These are phyloP conservation scores for Chymomyza amoena DNA, from an alignment of 2,888 invertebrate genomes.

Conservation along the genomic window DNA sequence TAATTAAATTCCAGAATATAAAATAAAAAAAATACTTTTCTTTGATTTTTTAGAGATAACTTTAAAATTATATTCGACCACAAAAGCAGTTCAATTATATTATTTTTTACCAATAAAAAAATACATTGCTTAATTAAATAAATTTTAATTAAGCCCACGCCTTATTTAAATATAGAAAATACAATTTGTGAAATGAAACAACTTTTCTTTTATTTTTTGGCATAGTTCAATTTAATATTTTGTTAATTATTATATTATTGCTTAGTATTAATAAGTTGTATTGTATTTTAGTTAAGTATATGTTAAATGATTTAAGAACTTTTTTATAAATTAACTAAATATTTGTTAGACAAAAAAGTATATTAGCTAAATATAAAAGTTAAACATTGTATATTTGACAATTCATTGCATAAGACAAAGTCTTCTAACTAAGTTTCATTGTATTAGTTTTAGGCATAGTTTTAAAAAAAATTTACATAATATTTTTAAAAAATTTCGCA, in stretches of 20 bases:
- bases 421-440: neutral
- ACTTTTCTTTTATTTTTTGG: neutral
- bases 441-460: neutral
- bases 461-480: neutral
- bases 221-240: neutral
- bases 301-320: constrained; percentile 3
- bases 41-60: too few species aligned
- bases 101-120: too few species aligned
- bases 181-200: neutral
- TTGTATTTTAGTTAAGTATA: constrained; percentile 7
- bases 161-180: too few species aligned
- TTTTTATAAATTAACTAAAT: constrained; percentile 14
- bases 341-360: constrained; percentile 1
- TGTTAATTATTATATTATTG: neutral
- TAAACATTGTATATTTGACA: neutral
- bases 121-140: too few species aligned
- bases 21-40: too few species aligned
- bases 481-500: neutral
- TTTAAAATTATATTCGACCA: too few species aligned
- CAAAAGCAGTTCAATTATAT: too few species aligned
- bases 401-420: neutral
- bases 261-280: constrained; percentile 1
- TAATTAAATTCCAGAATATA: too few species aligned
- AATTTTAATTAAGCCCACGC: too few species aligned
- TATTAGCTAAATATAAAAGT: neutral